Evolutionary conservation across 2,888 invertebrate genomes (phyloP).

Genomic region (Aricia artaxerxes): DNA sequence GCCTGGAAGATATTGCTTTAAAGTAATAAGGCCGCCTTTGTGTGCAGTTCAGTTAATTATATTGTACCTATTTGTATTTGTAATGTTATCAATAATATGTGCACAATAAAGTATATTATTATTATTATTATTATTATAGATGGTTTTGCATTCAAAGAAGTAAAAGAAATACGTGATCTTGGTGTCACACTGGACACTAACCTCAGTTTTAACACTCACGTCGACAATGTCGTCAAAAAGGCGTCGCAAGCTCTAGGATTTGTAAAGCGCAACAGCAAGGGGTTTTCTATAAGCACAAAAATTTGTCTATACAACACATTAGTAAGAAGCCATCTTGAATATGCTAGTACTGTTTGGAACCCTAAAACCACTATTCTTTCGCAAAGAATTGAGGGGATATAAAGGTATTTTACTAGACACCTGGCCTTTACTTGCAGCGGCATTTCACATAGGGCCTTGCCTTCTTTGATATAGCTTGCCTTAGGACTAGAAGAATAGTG

Average conservation of each 20-base stretch:
- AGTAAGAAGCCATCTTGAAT: background rate
- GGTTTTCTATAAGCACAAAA: background rate
- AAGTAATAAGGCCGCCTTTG: too few species aligned
- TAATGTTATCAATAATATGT: too few species aligned
- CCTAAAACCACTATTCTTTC: background rate
- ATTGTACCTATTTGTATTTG: too few species aligned
- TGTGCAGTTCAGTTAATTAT: too few species aligned
- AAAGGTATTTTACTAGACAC: slow-evolving; percentile 12
- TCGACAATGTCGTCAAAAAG: background rate
- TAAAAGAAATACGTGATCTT: slow-evolving; percentile 15
- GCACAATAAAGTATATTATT: too few species aligned
- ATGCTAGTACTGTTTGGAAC: background rate
- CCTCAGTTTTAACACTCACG: background rate
- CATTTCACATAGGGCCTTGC: slow-evolving; percentile 6
- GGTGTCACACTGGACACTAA: background rate
- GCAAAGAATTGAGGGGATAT: background rate
- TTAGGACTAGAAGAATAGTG: background rate
- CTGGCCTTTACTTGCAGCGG: slow-evolving; percentile 5
- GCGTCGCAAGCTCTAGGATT: background rate
- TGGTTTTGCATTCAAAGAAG: background rate
- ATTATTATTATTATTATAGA: too few species aligned
- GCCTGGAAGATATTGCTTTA: too few species aligned
- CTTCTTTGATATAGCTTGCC: background rate
- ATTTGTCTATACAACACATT: background rate
- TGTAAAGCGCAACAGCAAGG: background rate